Percentiles rank a stretch among this genome's conserved stretches.
Evolutionary conservation across 2,888 invertebrate genomes (phyloP).

Genomic region (Caenorhabditis sinica): DNA sequence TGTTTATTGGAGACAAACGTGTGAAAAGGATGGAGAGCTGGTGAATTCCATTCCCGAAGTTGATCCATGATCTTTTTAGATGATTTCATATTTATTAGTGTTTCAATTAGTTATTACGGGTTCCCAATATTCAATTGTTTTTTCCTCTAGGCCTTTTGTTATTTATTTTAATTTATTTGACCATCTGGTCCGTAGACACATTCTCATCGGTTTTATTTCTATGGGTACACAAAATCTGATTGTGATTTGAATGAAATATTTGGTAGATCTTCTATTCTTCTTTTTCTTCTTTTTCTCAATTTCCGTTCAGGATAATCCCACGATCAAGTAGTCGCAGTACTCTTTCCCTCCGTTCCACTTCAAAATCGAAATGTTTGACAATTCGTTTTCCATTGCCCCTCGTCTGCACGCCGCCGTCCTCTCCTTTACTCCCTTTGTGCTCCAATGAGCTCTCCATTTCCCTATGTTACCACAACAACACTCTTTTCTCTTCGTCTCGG

Average conservation of each 20-base stretch:
- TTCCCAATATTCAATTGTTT: not conserved
- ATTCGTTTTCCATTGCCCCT: conserved; percentile 22
- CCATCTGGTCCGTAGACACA: conserved; percentile 10
- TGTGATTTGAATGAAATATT: conserved; percentile 45
- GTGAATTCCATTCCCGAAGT: conserved; percentile 47
- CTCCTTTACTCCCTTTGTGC: conserved; percentile 47
- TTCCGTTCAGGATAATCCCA: conserved; percentile 54
- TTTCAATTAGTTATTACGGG: conserved; percentile 9
- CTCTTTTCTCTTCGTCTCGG: conserved; percentile 19
- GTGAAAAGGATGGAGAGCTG: conserved; percentile 73
- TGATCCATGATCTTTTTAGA: not conserved
- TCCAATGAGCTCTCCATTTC: conserved; percentile 30
- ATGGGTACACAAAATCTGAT: conserved; percentile 41
- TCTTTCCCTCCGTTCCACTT: conserved; percentile 36
- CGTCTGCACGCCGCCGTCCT: conserved; percentile 32
- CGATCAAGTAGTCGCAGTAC: conserved; percentile 38
- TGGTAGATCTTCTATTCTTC: conserved; percentile 3
- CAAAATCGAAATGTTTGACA: conserved; percentile 45
- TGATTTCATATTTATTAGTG: not conserved
- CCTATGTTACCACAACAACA: conserved; percentile 62
- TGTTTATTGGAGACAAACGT: conserved; percentile 68
- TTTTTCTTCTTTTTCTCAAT: conserved; percentile 8
- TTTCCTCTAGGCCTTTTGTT: not conserved
- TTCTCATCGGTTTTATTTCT: conserved; percentile 18
- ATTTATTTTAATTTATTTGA: conserved; percentile 27